Evolutionary conservation across 92 coral and sea anemone genomes (phyloP), one percentile per base, ranked within the genome.

Genomic region (Montipora capitata): DNA sequence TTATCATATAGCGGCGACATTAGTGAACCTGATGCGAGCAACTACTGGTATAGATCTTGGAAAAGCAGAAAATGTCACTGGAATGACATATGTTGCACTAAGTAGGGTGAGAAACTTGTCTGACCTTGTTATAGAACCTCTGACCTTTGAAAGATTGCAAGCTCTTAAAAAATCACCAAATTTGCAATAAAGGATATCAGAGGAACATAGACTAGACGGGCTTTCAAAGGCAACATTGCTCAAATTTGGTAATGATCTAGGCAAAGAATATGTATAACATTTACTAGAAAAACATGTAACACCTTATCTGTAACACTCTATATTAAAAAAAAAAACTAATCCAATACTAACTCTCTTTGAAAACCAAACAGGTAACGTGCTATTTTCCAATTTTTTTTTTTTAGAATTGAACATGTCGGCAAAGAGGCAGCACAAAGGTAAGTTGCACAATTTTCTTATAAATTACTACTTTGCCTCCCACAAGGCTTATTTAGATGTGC

Each of bases 101-200:
- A 77, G 77, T 77, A 90, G 93, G 76, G 93, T 90, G 56, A 84
- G 81, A 68, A 84, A 72, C 59, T 61, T 84, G 73, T 72, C 68
- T 68, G 93, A 89, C 67, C 62, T 89, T 61, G 78, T 89, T 52
- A 35, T 90, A 66, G 88, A 76, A 73, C 90, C 90, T 10, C 18
- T 84, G 14, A 84, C 62, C 39, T 74, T 73, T 73, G 88, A 84
- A 84, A 66, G 88, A 41, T 84, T 84, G 74, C 74, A 84, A 84
- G 80, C 88, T 84, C 10, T 40, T 61, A 84, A 74, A 18, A 82
- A 82, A 16, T 71, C 78, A 71, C 63, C 61, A 56, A 56, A 56
- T 56, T 9, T 56, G 61, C 41, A 81, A 73, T 68, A 68, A 72
- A 83, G 80, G 41, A 59, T 83, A 72, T 42, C 49, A 40, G 88